Evolutionary conservation across 1,140 invertebrate genomes (phyloP).

Genomic region (Condylostylus longicornis): DNA sequence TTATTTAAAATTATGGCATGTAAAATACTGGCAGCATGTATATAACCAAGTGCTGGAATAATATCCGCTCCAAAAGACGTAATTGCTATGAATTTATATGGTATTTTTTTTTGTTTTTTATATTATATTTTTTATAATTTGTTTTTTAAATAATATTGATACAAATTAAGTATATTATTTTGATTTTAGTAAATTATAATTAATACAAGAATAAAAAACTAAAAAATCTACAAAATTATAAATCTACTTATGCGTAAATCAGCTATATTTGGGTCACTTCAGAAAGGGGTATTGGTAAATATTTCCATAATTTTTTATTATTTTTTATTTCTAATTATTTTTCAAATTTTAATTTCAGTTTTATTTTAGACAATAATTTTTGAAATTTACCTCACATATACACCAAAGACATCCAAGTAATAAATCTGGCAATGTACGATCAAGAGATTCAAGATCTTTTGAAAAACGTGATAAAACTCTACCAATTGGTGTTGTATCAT

Average conservation of each 20-base stretch:
- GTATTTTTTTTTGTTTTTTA: too few relatives aligned
- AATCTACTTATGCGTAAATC: too few relatives aligned
- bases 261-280: too few relatives aligned
- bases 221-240: too few relatives aligned
- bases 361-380: too few relatives aligned
- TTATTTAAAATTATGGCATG: slow-evolving; percentile 60
- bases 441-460: slow-evolving; percentile 60
- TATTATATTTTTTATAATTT: neutral
- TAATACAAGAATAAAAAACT: too few relatives aligned
- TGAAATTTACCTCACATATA: slow-evolving; percentile 59
- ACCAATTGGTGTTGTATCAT: slow-evolving; percentile 75
- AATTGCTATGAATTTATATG: slow-evolving; percentile 43
- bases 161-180: too few relatives aligned
- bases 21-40: slow-evolving; percentile 54
- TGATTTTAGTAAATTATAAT: too few relatives aligned
- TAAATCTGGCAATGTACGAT: slow-evolving; percentile 53
- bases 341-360: too few relatives aligned
- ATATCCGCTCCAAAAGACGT: slow-evolving; percentile 52
- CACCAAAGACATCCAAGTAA: slow-evolving; percentile 60
- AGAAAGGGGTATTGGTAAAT: too few relatives aligned
- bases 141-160: neutral
- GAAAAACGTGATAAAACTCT: slow-evolving; percentile 76
- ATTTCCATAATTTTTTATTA: too few relatives aligned
- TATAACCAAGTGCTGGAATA: slow-evolving; percentile 51
- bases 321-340: too few relatives aligned